These are phyloP conservation scores for Macrophya annulata DNA, from an alignment of 2,888 invertebrate species.

Conservation along the genomic window DNA sequence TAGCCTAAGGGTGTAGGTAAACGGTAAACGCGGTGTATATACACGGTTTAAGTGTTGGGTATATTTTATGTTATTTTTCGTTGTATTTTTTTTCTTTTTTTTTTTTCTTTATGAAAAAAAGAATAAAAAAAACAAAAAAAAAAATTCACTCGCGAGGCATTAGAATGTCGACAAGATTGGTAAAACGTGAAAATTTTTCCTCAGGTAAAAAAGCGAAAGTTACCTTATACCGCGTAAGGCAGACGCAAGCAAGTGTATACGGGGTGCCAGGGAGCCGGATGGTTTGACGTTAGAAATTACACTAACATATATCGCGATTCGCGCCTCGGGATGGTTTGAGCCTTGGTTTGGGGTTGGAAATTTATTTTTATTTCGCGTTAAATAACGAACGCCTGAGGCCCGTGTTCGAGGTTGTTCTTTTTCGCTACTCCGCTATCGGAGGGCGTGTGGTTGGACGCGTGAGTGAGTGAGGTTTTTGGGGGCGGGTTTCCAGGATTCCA, in stretches of 20 bases:
- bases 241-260: neutral
- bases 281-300: constrained; percentile 9
- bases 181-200: neutral
- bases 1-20: neutral
- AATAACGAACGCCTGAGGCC: constrained; percentile 32
- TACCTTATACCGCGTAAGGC: neutral
- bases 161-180: constrained; percentile 23
- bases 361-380: constrained; percentile 44
- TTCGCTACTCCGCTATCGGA: neutral
- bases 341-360: constrained; percentile 17
- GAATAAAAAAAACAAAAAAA: too few relatives aligned
- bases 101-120: too few relatives aligned
- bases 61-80: neutral
- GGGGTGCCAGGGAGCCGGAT: constrained; percentile 18
- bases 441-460: constrained; percentile 2
- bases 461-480: constrained; percentile 35
- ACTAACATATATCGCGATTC: neutral
- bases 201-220: neutral
- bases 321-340: constrained; percentile 1
- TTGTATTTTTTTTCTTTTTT: too few relatives aligned
- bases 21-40: neutral
- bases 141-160: neutral
- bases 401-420: constrained; percentile 23
- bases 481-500: constrained; percentile 21
- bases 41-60: neutral